These are phyloP conservation scores for Leptocoma aspasia DNA, from an alignment of 2,113 vertebrate genomes.

Conservation along the genomic window DNA sequence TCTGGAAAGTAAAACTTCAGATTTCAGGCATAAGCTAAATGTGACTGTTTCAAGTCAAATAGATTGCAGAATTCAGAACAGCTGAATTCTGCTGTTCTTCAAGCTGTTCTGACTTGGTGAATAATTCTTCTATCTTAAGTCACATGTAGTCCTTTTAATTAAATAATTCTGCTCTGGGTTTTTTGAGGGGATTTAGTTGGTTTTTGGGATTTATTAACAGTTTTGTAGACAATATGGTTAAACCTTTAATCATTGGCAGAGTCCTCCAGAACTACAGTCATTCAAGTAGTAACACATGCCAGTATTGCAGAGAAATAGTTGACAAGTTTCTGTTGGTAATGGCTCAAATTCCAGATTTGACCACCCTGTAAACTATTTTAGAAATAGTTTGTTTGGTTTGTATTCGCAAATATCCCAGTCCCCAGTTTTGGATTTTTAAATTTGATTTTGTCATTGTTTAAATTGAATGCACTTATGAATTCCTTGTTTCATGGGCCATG, in stretches of 20 bases:
- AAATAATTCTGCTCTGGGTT: neutral
- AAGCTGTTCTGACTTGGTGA: neutral
- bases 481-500: neutral
- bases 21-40: neutral
- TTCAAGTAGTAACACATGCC: neutral
- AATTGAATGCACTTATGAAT: neutral
- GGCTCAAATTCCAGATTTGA: neutral
- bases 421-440: neutral
- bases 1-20: neutral
- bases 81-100: no score
- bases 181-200: neutral
- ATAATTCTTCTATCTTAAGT: neutral
- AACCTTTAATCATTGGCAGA: neutral
- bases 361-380: neutral
- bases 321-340: neutral
- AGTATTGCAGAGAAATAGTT: neutral
- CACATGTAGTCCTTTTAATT: neutral
- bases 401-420: neutral
- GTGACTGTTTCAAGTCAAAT: neutral
- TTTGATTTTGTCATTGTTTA: neutral
- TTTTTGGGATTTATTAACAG: neutral
- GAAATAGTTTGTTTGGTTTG: neutral
- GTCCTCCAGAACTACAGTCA: neutral
- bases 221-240: neutral
- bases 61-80: neutral